phyloP scores from a whole-genome alignment of 2,797 vertebrate genomes.

The Babyrousa celebensis region DNA sequence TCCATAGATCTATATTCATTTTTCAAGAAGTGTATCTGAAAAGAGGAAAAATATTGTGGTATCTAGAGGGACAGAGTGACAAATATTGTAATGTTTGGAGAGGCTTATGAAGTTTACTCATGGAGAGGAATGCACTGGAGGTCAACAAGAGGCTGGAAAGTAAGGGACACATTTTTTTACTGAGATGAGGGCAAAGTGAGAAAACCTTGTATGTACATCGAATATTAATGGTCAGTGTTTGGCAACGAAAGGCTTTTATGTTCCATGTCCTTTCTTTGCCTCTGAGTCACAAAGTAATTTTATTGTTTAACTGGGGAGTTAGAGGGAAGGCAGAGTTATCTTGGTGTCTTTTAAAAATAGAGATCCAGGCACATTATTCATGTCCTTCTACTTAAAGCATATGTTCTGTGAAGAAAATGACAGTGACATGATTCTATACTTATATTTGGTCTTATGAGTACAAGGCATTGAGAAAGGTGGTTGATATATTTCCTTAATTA shows the following conservation, averaged over 20 bases:
- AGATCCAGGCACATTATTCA: not conserved
- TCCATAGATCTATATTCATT: not conserved
- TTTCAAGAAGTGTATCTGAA: not conserved
- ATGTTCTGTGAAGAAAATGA: not conserved
- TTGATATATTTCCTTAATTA: not conserved
- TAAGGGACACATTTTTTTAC: not conserved
- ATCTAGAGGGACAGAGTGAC: not conserved
- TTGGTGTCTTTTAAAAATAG: not conserved
- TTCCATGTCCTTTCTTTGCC: not conserved
- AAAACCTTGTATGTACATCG: not conserved
- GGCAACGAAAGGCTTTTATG: not conserved
- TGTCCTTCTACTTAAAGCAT: not conserved
- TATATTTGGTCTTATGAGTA: not conserved
- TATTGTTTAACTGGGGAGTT: not conserved
- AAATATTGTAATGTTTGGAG: not conserved
- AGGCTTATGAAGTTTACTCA: not conserved
- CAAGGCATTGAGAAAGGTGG: not conserved
- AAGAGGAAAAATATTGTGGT: not conserved
- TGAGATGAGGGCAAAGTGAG: not conserved
- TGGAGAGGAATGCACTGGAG: rapidly evolving
- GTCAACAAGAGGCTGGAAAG: not conserved
- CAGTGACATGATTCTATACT: not conserved
- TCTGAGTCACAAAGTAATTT: not conserved
- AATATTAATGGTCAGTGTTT: not conserved
- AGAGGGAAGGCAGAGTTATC: not conserved